Evolutionary conservation across 1,140 invertebrate species (phyloP), one percentile per base, ranked within the genome.

Genomic region (Holotrichia oblita): DNA sequence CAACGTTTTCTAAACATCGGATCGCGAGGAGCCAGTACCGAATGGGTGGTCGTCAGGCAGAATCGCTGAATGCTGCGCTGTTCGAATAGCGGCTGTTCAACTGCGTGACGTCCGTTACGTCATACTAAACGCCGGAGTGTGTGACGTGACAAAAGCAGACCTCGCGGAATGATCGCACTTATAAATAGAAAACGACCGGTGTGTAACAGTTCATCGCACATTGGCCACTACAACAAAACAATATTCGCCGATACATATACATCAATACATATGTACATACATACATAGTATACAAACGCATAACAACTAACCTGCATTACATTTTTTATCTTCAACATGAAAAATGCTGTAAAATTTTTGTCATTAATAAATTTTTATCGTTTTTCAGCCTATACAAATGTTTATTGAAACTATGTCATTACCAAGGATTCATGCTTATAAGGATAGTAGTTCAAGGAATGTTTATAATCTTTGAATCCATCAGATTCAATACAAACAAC

Each of bases 141-240:
- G 61, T 69, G 61, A 69, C 61, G 61, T 69, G 61, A 69, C 61
- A 69, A 22, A 69, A 20, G 22, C 61, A 69, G 61, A 27, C 22
- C 61, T 17, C 22, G 27, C 61, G 61, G 61, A 69, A 69, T 34
- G 61, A 69, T 69, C 22, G 27, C 61, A 69, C 22, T 69, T 69
- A 69, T 69, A 69, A 69, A 69, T 69, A 69, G 61, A 69, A 69
- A 69, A 17, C 61, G 61, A 34, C 61, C 61, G 61, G 61, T 69
- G 61, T 69, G 61, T 69, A 69, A 69, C 61, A 69, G 61, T 69
- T 69, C 61, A 69, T 69, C 61, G 61, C 61, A 69, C 61, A 69
- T 69, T 22, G 61, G 61, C 61, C 61, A 69, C 61, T 69, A 69
- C 61, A 34, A 34, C 27, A 69, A 69, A 69, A 69, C 61, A 69